Percentiles rank a stretch among this genome's conserved stretches.
These are phyloP conservation scores for Seladonia tumulorum DNA, from an alignment of 2,888 invertebrate species.

Conservation along the genomic window DNA sequence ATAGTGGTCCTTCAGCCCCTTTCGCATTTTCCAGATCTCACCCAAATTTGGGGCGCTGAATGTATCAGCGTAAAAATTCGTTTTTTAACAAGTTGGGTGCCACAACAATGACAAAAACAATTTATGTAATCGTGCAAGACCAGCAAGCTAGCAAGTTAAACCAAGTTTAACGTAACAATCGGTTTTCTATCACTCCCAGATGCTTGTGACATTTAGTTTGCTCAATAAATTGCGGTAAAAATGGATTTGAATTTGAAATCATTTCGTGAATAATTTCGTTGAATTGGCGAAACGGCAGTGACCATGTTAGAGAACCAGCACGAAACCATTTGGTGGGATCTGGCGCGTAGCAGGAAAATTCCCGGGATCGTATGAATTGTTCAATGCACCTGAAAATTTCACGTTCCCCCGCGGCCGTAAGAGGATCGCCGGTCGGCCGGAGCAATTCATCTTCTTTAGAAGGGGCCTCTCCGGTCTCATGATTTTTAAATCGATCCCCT, in stretches of 20 bases:
- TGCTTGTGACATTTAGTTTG: too few species aligned
- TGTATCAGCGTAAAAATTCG: background rate
- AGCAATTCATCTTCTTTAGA: constrained; percentile 2
- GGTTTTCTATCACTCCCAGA: too few species aligned
- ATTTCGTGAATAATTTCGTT: too few species aligned
- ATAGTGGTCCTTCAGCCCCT: too few species aligned
- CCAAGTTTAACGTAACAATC: too few species aligned
- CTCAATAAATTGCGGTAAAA: too few species aligned
- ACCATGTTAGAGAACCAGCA: background rate
- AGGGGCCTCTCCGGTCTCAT: background rate
- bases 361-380: background rate
- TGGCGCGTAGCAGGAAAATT: background rate
- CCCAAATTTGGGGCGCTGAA: background rate
- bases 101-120: too few species aligned
- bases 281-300: background rate
- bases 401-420: background rate
- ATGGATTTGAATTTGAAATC: too few species aligned
- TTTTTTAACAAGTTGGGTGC: background rate
- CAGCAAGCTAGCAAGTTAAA: too few species aligned
- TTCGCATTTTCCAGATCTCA: background rate
- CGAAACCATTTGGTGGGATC: background rate
- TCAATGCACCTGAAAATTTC: background rate
- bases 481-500: constrained; percentile 30
- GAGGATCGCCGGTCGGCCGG: background rate
- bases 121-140: too few species aligned